Evolutionary conservation across 2,113 vertebrate genomes (phyloP), one percentile per base, ranked within the genome.

Genomic region (Typhlomys cinereus): DNA sequence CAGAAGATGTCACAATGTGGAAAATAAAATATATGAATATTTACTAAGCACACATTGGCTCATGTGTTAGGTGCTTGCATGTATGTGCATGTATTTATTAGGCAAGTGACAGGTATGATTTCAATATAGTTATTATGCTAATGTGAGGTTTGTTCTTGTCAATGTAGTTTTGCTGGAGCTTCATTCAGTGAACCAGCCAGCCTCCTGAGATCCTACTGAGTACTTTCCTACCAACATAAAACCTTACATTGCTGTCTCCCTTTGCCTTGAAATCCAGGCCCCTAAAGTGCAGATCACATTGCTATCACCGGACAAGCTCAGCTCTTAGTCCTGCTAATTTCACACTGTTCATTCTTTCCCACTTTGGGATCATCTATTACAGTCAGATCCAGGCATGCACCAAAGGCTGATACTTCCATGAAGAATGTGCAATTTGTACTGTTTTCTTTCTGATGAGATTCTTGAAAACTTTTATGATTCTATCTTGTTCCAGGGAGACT

Each of bases 361-460:
- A 98, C 97, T 98, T 98, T 96, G 96, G 97, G 95, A 97, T 98
- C 98, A 98, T 98, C 98, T 98, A 97, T 98, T 97, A 96, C 97
- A 95, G 96, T 97, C 97, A 96, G 97, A 98, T 97, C 95, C 96
- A 97, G 97, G 96, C 98, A 98, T 96, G 95, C 95, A 98, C 97
- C 97, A 98, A 98, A 97, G 97, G 90, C 96, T 98, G 98, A 98
- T 98, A 97, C 98, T 98, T 98, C 97, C 97, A 98, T 96, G 96
- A 98, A 98, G 97, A 98, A 98, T 98, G 98, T 97, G 97, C 90
- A 97, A 97, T 98, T 98, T 98, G 97, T 98, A 97, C 97, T 98
- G 97, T 98, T 98, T 97, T 97, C 96, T 96, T 97, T 97, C 97
- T 97, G 97, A 98, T 95, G 96, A 98, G 97, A 98, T 97, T 98